phyloP scores from a whole-genome alignment of 2,797 vertebrate genomes.

The Myotis planiceps region DNA sequence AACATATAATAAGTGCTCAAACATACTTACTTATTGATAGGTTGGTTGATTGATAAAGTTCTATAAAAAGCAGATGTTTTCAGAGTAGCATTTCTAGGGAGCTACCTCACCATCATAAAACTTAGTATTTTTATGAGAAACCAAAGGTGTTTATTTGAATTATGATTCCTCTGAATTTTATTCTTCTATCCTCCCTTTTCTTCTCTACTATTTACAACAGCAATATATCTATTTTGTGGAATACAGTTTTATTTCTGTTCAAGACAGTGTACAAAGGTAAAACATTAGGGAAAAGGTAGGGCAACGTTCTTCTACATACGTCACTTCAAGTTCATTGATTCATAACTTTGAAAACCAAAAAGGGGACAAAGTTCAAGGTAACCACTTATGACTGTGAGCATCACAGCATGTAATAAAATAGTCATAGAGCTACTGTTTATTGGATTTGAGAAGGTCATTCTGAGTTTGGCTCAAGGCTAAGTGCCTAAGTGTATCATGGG shows the following conservation, averaged over 20 bases:
- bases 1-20: neutral
- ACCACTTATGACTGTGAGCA: constrained; percentile 76
- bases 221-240: neutral
- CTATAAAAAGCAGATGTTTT: neutral
- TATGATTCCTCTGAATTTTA: constrained; percentile 30
- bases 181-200: neutral
- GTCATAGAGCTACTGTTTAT: constrained; percentile 78
- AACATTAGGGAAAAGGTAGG: constrained; percentile 59
- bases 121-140: neutral
- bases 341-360: constrained; percentile 83
- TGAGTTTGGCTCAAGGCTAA: constrained; percentile 73
- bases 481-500: constrained; percentile 38
- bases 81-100: neutral
- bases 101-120: neutral
- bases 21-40: neutral
- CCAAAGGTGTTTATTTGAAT: neutral
- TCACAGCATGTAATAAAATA: constrained; percentile 70
- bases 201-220: neutral
- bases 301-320: constrained; percentile 29
- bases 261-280: constrained; percentile 70
- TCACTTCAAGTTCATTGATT: constrained; percentile 80
- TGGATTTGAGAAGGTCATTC: constrained; percentile 76
- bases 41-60: neutral
- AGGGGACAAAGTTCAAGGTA: constrained; percentile 84
- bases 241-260: constrained; percentile 64